phyloP scores from a whole-genome alignment of 2,797 vertebrate species.

The Chelonia mydas region DNA sequence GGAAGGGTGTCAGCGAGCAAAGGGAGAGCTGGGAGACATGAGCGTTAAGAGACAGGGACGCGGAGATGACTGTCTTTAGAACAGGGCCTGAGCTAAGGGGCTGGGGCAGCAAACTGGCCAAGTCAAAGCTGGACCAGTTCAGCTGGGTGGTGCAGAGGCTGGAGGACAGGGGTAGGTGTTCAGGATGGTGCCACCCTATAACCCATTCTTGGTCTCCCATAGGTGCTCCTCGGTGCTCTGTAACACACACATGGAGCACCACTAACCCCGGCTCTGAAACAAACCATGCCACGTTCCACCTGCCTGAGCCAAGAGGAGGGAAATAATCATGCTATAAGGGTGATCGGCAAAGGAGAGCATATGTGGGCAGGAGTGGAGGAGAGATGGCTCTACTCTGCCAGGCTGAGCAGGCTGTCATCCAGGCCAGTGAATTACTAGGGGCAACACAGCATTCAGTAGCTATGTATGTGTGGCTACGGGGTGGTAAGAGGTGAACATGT shows the following conservation, averaged over 20 bases:
- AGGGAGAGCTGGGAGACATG: neutral
- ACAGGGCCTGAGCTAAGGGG: neutral
- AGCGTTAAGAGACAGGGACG: neutral
- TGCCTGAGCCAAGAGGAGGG: neutral
- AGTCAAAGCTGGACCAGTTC: neutral
- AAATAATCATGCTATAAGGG: neutral
- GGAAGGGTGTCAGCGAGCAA: neutral
- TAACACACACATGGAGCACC: neutral
- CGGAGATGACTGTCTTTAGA: neutral
- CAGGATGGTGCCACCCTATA: neutral
- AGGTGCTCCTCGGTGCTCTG: neutral
- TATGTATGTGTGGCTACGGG: neutral
- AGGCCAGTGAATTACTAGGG: neutral
- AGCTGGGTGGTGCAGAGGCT: neutral
- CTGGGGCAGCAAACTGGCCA: neutral
- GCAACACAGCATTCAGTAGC: neutral
- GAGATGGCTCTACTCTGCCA: neutral
- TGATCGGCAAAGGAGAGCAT: neutral
- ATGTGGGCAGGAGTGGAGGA: neutral
- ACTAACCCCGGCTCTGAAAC: neutral
- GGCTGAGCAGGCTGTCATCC: neutral
- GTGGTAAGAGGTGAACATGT: neutral
- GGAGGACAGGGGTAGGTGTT: neutral
- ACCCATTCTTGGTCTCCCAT: neutral
- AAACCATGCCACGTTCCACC: neutral